Conservation (phyloP, 2,113 vertebrate species). For the Misgurnus anguillicaudatus region DNA sequence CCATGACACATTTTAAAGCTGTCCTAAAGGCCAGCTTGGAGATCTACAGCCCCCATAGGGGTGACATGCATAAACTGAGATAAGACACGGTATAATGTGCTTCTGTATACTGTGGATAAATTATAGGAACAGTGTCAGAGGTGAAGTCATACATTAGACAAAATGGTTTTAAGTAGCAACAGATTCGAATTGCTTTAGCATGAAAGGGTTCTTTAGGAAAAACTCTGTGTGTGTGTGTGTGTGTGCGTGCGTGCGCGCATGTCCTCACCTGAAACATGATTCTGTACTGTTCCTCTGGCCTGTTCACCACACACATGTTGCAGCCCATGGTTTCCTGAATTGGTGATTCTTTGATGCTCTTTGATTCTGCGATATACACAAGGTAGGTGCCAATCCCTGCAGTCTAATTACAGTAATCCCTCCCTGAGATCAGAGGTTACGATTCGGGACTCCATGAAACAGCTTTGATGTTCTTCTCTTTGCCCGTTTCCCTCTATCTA, state of each 20-base stretch:
- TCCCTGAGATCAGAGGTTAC: conserved; percentile 38
- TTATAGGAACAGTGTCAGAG: too few relatives aligned
- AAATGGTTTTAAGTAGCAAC: background rate
- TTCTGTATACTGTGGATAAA: background rate
- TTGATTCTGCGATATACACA: background rate
- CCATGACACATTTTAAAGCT: conserved; percentile 21
- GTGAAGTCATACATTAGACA: too few relatives aligned
- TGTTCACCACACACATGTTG: conserved; percentile 92
- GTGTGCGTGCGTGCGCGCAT: background rate
- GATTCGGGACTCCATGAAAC: conserved; percentile 39
- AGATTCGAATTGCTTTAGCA: background rate
- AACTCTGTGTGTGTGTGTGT: background rate
- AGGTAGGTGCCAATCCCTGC: conserved; percentile 9
- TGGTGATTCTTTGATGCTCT: background rate
- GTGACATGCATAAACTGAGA: background rate
- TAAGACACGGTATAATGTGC: background rate
- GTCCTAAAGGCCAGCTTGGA: background rate
- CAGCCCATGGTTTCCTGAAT: conserved; percentile 76
- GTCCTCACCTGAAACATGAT: conserved; percentile 90
- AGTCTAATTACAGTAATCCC: conserved; percentile 34
- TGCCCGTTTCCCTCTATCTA: conserved; percentile 24
- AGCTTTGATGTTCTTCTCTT: conserved; percentile 39
- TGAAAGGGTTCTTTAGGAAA: too few relatives aligned
- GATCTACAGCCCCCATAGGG: conserved; percentile 9
- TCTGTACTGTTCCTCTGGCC: conserved; percentile 89